Evolutionary conservation across 1,140 invertebrate genomes (phyloP), one percentile per base, ranked within the genome.

Genomic region (Calliphora vicina): DNA sequence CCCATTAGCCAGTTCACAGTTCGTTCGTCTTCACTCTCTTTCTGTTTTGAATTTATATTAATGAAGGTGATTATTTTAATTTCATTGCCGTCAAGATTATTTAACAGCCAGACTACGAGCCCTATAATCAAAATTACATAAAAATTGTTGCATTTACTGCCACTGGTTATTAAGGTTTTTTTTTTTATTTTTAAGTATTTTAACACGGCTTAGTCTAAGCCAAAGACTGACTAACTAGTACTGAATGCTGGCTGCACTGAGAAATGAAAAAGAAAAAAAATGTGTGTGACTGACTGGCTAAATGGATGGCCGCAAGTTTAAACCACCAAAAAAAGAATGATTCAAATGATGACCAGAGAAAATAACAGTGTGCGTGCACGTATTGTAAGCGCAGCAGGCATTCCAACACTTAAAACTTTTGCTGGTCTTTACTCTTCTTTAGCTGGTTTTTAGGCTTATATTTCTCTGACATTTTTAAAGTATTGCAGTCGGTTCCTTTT

Each of bases 91-190:
- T 29, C 72, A 74, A 74, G 72, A 74, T 74, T 74, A 76, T 76
- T 20, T 17, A 35, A 35, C 4, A 73, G 25, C 5, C 29, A 29
- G 2, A 29, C 29, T 29, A 12, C 43, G 15, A 15, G 9, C 3
- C n/a, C 27, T 35, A n/a, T 76, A 35, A 76, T 76, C 73, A 76
- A 42, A 76, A 76, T 35, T 76, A 76, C 73, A 76, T 76, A 76
- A 76, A 76, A 76, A 76, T 42, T 35, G 13, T 76, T 76, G 73
- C 5, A 35, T 76, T 42, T 76, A 35, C 25, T 76, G 73, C 73
- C 73, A 76, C 73, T 42, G 73, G 73, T 76, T 76, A 76, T 76
- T 76, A n/a, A 73, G 10, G 1, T 72, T 8, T 23, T 15, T 72
- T 2, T 5, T 72, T 12, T 26, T 12, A 3, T 45, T 43, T 43